A percentile compares a stretch with the other conserved stretches of the same genome.
Evolutionary conservation across 2,888 invertebrate species (phyloP).

Genomic region (Gortyna flavago): DNA sequence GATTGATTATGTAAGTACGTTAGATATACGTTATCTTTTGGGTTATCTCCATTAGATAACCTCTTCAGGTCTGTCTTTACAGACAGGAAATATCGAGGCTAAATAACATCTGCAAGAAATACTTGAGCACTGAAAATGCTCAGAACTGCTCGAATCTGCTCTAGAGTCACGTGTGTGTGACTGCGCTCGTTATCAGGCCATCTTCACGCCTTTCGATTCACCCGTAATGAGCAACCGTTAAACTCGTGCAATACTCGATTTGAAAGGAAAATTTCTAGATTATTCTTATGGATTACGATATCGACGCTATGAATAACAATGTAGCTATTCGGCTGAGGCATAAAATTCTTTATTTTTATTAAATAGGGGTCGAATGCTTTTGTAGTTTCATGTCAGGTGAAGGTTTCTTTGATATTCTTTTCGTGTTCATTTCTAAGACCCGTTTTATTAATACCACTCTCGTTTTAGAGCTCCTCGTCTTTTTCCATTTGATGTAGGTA

Average conservation of each 20-base stretch:
- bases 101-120: constrained; percentile 30
- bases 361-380: constrained; percentile 51
- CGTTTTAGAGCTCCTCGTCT: constrained; percentile 2
- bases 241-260: constrained; percentile 59
- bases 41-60: background rate
- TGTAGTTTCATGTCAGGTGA: constrained; percentile 43
- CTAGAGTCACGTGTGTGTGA: constrained; percentile 61
- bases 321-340: constrained; percentile 32
- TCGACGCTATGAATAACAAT: constrained; percentile 59
- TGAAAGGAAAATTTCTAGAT: constrained; percentile 64
- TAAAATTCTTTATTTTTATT: constrained; percentile 56
- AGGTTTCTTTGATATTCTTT: constrained; percentile 51
- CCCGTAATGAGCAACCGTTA: constrained; percentile 62
- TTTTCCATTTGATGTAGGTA: constrained; percentile 24
- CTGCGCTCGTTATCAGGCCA: constrained; percentile 67
- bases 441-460: constrained; percentile 33
- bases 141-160: constrained; percentile 37
- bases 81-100: background rate
- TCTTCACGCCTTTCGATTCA: constrained; percentile 70
- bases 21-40: background rate
- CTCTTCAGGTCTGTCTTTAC: background rate
- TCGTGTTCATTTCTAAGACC: constrained; percentile 32
- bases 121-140: constrained; percentile 20
- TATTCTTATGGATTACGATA: constrained; percentile 59
- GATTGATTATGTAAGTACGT: background rate